phyloP scores from a whole-genome alignment of 1,140 invertebrate genomes.

The Riptortus pedestris region DNA sequence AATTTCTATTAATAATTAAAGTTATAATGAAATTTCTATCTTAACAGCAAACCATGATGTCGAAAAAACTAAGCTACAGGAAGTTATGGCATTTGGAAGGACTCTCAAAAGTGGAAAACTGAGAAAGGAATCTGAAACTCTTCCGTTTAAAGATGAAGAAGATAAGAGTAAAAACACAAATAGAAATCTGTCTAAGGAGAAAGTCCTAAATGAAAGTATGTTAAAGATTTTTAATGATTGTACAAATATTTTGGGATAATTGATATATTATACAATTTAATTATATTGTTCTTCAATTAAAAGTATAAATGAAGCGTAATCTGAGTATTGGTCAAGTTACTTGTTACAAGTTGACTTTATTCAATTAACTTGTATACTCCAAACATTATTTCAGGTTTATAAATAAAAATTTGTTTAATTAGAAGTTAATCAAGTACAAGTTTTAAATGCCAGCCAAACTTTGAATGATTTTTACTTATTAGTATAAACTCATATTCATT shows the following conservation, averaged over 20 bases:
- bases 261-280: not conserved
- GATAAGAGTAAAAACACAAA: not conserved
- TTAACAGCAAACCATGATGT: slow-evolving; percentile 38
- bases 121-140: not conserved
- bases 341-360: too few species aligned
- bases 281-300: slow-evolving; percentile 18
- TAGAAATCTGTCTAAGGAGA: not conserved
- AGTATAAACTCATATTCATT: too few species aligned
- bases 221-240: not conserved
- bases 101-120: slow-evolving; percentile 15
- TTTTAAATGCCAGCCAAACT: too few species aligned
- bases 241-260: not conserved
- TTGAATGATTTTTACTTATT: too few species aligned
- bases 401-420: too few species aligned
- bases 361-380: too few species aligned
- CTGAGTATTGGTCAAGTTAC: too few species aligned
- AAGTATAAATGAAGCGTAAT: too few species aligned
- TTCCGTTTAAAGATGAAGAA: not conserved
- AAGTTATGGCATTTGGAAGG: slow-evolving; percentile 41
- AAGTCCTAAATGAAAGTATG: not conserved
- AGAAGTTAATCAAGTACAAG: too few species aligned
- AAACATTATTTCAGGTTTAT: too few species aligned
- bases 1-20: too few species aligned
- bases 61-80: slow-evolving; percentile 40
- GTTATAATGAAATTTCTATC: too few species aligned